Evolutionary conservation across 2,888 invertebrate species (phyloP).

Genomic region (Epsilonema sp.): DNA sequence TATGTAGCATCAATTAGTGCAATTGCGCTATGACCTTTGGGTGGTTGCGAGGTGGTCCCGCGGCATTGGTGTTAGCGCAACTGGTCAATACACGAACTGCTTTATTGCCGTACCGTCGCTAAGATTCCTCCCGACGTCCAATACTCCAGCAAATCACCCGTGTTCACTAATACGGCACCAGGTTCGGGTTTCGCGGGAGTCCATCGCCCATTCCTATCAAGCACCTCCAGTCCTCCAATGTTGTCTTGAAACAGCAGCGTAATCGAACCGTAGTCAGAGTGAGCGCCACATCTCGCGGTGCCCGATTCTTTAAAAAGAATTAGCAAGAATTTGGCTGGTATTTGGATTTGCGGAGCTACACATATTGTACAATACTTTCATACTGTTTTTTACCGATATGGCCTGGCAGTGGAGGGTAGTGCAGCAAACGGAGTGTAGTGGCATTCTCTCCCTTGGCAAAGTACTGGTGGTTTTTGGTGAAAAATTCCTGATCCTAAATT

Average conservation of each 20-base stretch:
- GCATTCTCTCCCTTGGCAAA: background rate
- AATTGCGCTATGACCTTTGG: too few relatives aligned
- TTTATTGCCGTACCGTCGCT: constrained; percentile 49
- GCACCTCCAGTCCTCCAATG: constrained; percentile 52
- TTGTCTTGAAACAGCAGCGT: constrained; percentile 51
- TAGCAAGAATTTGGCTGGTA: too few relatives aligned
- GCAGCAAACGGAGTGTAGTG: constrained; percentile 7
- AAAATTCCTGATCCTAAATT: constrained; percentile 6
- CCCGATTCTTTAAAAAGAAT: constrained; percentile 2
- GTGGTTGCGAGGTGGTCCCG: background rate
- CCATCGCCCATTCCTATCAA: constrained; percentile 47
- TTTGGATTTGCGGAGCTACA: too few relatives aligned
- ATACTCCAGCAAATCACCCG: constrained; percentile 50
- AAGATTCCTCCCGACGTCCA: constrained; percentile 52
- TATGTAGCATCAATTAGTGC: too few relatives aligned
- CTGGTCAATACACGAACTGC: too few relatives aligned
- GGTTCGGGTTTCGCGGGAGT: constrained; percentile 52
- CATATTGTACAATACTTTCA: too few relatives aligned
- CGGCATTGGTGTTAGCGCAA: too few relatives aligned
- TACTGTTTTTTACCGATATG: constrained; percentile 1
- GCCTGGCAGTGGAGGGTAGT: constrained; percentile 8
- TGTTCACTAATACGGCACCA: constrained; percentile 52
- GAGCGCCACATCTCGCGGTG: constrained; percentile 44
- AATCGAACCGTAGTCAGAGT: constrained; percentile 52
- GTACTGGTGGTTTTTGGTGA: background rate